phyloP scores from a whole-genome alignment of 1,140 invertebrate species.

The Lucilia sericata region DNA sequence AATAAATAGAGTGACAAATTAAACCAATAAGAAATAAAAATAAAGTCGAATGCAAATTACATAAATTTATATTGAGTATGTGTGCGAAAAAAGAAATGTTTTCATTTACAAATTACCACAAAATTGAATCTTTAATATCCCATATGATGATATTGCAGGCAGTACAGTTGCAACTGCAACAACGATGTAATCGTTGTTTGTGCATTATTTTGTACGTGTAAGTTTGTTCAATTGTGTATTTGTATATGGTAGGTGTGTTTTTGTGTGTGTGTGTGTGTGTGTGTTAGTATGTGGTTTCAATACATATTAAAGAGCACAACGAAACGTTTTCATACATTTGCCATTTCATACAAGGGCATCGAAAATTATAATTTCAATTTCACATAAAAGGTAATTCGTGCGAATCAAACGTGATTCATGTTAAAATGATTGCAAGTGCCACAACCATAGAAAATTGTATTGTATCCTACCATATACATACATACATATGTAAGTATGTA shows the following conservation, averaged over 20 bases:
- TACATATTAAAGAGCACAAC: slow-evolving; percentile 33
- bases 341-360: slow-evolving; percentile 52
- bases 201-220: background rate
- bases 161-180: background rate
- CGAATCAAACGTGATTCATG: slow-evolving; percentile 67
- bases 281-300: slow-evolving; percentile 18
- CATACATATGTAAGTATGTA: no score
- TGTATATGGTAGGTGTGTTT: background rate
- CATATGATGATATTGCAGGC: slow-evolving; percentile 15
- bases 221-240: background rate
- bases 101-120: slow-evolving; percentile 21
- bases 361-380: slow-evolving; percentile 68
- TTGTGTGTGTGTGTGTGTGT: background rate
- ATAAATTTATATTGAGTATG: background rate
- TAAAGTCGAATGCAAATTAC: background rate
- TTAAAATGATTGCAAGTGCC: slow-evolving; percentile 62
- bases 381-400: slow-evolving; percentile 66
- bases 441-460: slow-evolving; percentile 45
- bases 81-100: background rate
- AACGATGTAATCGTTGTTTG: slow-evolving; percentile 12
- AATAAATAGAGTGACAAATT: no score
- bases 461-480: slow-evolving; percentile 39
- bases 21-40: background rate
- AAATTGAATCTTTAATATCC: slow-evolving; percentile 24
- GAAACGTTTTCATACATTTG: slow-evolving; percentile 29